phyloP scores from a whole-genome alignment of 2,888 invertebrate genomes.

The Calliopum simillimum region DNA sequence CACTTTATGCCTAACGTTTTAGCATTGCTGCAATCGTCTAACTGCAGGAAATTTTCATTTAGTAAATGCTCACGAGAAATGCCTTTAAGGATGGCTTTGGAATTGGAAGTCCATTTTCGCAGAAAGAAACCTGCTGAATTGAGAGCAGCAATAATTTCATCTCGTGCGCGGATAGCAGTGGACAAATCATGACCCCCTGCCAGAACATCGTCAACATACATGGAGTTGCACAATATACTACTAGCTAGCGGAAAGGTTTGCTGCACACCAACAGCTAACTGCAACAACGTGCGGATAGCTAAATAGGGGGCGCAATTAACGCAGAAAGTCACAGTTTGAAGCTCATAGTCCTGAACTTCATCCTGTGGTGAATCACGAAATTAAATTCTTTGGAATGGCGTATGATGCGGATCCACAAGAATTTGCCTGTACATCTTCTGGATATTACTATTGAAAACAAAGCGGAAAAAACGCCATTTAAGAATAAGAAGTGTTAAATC shows the following conservation, averaged over 20 bases:
- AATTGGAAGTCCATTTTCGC: slow-evolving; percentile 29
- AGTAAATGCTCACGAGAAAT: slow-evolving; percentile 14
- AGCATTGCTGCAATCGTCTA: slow-evolving; percentile 31
- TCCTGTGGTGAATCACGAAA: slow-evolving; percentile 17
- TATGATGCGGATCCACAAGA: neutral
- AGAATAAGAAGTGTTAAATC: slow-evolving; percentile 8
- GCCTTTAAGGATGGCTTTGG: slow-evolving; percentile 1
- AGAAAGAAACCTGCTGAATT: slow-evolving; percentile 26
- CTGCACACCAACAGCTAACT: slow-evolving; percentile 32
- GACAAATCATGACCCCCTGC: slow-evolving; percentile 36
- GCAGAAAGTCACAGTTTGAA: slow-evolving; percentile 32
- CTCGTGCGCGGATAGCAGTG: slow-evolving; percentile 19
- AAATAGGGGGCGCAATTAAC: slow-evolving; percentile 36
- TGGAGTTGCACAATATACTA: slow-evolving; percentile 35
- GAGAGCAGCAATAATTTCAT: no score
- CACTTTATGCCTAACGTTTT: slow-evolving; percentile 38
- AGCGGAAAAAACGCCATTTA: slow-evolving; percentile 5
- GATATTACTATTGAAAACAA: slow-evolving; percentile 16
- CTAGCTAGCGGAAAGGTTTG: slow-evolving; percentile 29
- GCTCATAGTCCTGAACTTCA: no score
- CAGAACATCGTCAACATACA: slow-evolving; percentile 41
- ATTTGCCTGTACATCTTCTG: slow-evolving; percentile 24
- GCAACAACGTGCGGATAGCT: slow-evolving; percentile 31
- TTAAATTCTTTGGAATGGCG: slow-evolving; percentile 17
- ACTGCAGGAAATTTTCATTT: slow-evolving; percentile 23